phyloP scores from a whole-genome alignment of 2,888 invertebrate species.

The Dasypogon diadema region DNA sequence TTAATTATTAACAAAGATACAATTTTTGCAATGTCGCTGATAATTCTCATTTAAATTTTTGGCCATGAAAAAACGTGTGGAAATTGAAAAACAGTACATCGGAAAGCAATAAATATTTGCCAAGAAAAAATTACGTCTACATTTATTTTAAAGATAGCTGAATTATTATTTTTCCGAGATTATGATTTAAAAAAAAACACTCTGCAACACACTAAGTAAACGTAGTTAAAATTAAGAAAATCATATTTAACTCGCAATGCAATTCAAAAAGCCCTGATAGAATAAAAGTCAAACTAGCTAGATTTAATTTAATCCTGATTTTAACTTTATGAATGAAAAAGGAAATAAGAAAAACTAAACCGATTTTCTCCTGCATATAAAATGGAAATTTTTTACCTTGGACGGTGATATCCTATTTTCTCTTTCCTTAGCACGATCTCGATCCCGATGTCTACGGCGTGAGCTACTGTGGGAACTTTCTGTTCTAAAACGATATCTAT shows the following conservation, averaged over 20 bases:
- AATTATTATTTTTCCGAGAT: too few species aligned
- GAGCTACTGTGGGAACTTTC: slow-evolving; percentile 66
- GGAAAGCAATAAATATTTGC: too few species aligned
- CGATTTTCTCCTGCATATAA: slow-evolving; percentile 61
- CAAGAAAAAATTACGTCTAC: too few species aligned
- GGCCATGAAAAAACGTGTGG: too few species aligned
- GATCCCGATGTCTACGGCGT: slow-evolving; percentile 64
- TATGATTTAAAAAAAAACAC: too few species aligned
- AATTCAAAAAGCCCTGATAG: slow-evolving; percentile 2
- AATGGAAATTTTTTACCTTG: slow-evolving; percentile 69
- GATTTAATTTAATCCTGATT: slow-evolving; percentile 12
- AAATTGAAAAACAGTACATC: too few species aligned
- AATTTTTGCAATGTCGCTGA: not conserved
- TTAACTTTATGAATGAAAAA: slow-evolving; percentile 44
- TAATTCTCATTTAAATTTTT: not conserved
- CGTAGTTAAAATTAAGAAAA: not conserved
- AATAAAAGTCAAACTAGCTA: not conserved
- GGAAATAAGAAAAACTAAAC: slow-evolving; percentile 44
- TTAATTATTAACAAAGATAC: too few species aligned
- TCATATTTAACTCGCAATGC: slow-evolving; percentile 9
- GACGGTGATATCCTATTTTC: slow-evolving; percentile 65
- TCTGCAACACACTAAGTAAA: not conserved
- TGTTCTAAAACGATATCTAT: slow-evolving; percentile 71
- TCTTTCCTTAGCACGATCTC: slow-evolving; percentile 68
- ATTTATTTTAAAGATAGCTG: too few species aligned